These are phyloP conservation scores for Clytia hemisphaerica DNA, from an alignment of 30 jellyfish, hydroid and myxozoan species.

Conservation along the genomic window DNA sequence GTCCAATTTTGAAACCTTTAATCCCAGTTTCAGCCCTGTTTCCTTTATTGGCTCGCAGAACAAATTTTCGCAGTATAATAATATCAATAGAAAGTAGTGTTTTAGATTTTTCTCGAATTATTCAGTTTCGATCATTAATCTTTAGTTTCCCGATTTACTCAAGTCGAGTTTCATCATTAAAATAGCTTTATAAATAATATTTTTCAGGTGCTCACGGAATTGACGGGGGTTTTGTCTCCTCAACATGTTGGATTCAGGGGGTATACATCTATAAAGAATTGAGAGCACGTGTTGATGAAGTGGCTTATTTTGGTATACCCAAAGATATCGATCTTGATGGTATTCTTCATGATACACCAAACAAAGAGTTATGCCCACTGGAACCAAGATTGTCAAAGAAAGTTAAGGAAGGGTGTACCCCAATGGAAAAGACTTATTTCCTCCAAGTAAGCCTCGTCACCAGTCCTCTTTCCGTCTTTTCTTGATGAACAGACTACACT, in stretches of 20 bases:
- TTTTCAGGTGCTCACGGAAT: constrained; percentile 4
- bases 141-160: too few relatives aligned
- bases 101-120: too few relatives aligned
- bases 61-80: too few relatives aligned
- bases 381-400: not conserved
- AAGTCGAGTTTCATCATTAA: too few relatives aligned
- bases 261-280: constrained; percentile 9
- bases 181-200: too few relatives aligned
- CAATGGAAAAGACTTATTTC: constrained; percentile 12
- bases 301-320: constrained; percentile 24
- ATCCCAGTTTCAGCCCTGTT: too few relatives aligned
- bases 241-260: constrained; percentile 33
- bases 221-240: constrained; percentile 14
- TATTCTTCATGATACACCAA: too few relatives aligned
- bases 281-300: not conserved
- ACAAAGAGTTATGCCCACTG: constrained; percentile 2
- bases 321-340: constrained; percentile 13
- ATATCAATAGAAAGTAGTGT: too few relatives aligned
- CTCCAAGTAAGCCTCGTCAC: constrained; percentile 6
- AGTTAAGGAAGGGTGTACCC: not conserved
- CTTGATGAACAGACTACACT: too few relatives aligned
- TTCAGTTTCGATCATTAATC: too few relatives aligned
- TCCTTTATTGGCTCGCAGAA: too few relatives aligned
- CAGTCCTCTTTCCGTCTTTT: not conserved
- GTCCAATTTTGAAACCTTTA: too few relatives aligned